Conservation (phyloP, 2,113 vertebrate species). For the Microcebus ravelobensis region DNA sequence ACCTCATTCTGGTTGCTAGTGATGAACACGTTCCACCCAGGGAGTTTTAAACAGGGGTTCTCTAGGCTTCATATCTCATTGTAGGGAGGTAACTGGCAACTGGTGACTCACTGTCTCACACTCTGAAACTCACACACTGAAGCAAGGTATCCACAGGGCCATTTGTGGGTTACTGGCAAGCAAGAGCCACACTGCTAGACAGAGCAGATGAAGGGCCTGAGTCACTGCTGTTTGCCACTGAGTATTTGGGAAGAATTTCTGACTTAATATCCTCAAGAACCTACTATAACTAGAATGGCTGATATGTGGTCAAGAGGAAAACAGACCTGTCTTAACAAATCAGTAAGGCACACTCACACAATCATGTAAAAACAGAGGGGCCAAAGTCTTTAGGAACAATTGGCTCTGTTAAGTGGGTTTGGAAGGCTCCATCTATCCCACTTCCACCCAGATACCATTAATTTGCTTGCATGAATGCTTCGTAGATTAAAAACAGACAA, state of each 20-base stretch:
- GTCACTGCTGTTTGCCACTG: background rate
- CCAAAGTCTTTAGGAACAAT: background rate
- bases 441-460: background rate
- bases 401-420: background rate
- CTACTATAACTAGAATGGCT: background rate
- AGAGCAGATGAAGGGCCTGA: background rate
- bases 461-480: background rate
- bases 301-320: background rate
- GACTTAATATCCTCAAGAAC: background rate
- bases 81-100: background rate
- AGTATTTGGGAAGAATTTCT: background rate
- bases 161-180: background rate
- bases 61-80: background rate
- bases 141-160: background rate
- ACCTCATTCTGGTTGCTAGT: background rate
- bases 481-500: background rate
- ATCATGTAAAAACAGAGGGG: background rate
- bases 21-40: background rate
- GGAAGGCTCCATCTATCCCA: background rate
- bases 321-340: background rate
- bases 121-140: background rate
- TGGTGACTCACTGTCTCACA: background rate
- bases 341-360: background rate
- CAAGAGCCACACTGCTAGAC: background rate
- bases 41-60: background rate